These are phyloP conservation scores for Ditula angustiorana DNA, from an alignment of 2,888 invertebrate species.

Conservation along the genomic window DNA sequence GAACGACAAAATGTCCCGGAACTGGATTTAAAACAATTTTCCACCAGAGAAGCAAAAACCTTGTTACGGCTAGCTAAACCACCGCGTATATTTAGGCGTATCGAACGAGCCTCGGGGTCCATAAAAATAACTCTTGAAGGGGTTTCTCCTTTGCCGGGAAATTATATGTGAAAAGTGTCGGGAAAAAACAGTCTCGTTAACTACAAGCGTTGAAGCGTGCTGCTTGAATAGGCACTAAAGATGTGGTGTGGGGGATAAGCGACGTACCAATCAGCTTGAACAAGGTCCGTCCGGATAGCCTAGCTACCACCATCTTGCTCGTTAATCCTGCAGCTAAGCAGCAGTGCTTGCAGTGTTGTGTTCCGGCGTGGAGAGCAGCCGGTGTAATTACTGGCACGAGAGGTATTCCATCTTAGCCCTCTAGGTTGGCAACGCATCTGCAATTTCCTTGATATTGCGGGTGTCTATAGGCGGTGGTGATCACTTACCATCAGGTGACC, in stretches of 20 bases:
- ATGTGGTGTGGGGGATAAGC: slow-evolving; percentile 37
- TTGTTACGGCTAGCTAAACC: background rate
- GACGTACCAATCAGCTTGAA: too few relatives aligned
- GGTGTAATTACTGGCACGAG: too few relatives aligned
- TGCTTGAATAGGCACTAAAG: slow-evolving; percentile 60
- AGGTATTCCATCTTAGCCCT: too few relatives aligned
- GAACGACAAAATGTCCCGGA: background rate
- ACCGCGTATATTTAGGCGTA: slow-evolving; percentile 10
- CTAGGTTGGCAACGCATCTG: too few relatives aligned
- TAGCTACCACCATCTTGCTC: too few relatives aligned
- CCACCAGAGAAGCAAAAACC: background rate
- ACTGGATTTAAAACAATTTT: background rate
- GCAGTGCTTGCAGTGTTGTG: too few relatives aligned
- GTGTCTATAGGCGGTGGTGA: too few relatives aligned
- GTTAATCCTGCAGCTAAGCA: too few relatives aligned
- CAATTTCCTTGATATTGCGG: too few relatives aligned
- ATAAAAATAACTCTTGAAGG: slow-evolving; percentile 27
- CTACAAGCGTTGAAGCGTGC: slow-evolving; percentile 67
- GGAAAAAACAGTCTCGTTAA: slow-evolving; percentile 74
- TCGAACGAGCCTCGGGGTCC: slow-evolving; percentile 6
- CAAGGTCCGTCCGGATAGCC: too few relatives aligned
- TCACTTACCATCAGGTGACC: too few relatives aligned
- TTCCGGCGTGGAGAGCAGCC: too few relatives aligned
- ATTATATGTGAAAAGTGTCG: slow-evolving; percentile 56
- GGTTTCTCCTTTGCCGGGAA: slow-evolving; percentile 43